Evolutionary conservation across 1,140 invertebrate species (phyloP).

Genomic region (Eufriesea mexicana): DNA sequence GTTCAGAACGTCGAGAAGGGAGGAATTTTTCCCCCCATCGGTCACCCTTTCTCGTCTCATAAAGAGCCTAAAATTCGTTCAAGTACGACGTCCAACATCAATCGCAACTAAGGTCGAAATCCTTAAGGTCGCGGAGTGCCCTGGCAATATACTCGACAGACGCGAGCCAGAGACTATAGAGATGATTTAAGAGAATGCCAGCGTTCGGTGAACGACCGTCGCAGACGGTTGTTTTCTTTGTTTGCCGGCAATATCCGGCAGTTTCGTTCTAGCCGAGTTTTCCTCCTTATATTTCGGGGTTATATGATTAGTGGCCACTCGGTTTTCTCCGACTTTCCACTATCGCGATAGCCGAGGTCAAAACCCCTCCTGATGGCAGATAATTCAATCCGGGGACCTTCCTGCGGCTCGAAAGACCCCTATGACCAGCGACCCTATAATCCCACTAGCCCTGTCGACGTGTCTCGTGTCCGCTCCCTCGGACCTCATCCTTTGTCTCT

Average conservation of each 20-base stretch:
- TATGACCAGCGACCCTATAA: constrained; percentile 64
- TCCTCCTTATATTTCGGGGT: constrained; percentile 55
- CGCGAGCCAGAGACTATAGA: constrained; percentile 44
- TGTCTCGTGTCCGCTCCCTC: constrained; percentile 55
- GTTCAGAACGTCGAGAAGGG: too few relatives aligned
- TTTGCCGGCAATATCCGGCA: constrained; percentile 64
- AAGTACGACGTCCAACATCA: not conserved
- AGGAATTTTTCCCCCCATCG: too few relatives aligned
- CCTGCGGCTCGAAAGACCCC: constrained; percentile 54
- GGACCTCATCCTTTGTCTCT: constrained; percentile 56
- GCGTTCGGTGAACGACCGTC: constrained; percentile 48
- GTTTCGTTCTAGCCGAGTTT: constrained; percentile 54
- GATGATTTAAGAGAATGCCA: constrained; percentile 72
- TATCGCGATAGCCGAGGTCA: constrained; percentile 65
- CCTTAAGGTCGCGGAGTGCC: too few relatives aligned
- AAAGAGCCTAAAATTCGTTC: not conserved
- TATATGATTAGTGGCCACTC: constrained; percentile 73
- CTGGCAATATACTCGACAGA: not conserved
- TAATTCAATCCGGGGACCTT: constrained; percentile 78
- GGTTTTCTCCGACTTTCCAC: constrained; percentile 66
- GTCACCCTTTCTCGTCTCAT: not conserved
- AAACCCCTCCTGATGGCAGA: constrained; percentile 67
- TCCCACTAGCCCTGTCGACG: constrained; percentile 61
- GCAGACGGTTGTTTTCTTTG: constrained; percentile 65
- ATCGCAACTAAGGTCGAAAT: not conserved